Base-by-base conservation (phyloP, 1,140 invertebrate genomes). In the Monochamus saltuarius region DNA sequence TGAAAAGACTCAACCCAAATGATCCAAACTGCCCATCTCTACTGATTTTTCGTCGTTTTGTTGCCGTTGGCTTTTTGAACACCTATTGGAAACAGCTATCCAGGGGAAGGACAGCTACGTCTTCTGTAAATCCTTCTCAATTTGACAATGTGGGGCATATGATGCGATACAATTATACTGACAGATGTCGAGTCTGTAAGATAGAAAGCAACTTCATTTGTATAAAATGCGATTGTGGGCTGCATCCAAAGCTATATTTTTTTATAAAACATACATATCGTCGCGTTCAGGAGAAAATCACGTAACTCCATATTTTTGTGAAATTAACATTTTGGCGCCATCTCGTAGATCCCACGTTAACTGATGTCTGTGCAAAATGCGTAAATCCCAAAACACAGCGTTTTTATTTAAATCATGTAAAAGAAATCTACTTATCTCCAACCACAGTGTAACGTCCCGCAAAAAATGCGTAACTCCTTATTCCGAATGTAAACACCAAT, bases 201-300 rank as follows among this genome's bases (percentile, higher is more conserved):
- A 59, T 52, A 58, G 47, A 53, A 11, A 37, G 55, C 22, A 58
- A 51, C 11, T 62, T 52, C 49, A 11, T n/a, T 9, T 62, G 47
- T 19, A 14, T 43, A 17, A 59, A 62, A 58, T 62, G 61, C 43
- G 53, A 62, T 59, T 37, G 58, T 43, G 61, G 55, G 11, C 56
- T 62, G 7, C 61, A 62, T 42, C 61, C 55, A 11, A 42, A 62
- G 11, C 14, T n/a, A n/a, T n/a, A n/a, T n/a, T n/a, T n/a, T n/a
- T n/a, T n/a, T n/a, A n/a, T n/a, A n/a, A n/a, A n/a, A n/a, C n/a
- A n/a, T n/a, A n/a, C n/a, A n/a, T n/a, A n/a, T n/a, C n/a, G n/a
- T n/a, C n/a, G n/a, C n/a, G n/a, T n/a, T n/a, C n/a, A n/a, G n/a
- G n/a, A n/a, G n/a, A n/a, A n/a, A n/a, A n/a, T n/a, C n/a, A n/a